These are phyloP conservation scores for Girardia tigrina DNA, from an alignment of 2,888 invertebrate species.

Conservation along the genomic window DNA sequence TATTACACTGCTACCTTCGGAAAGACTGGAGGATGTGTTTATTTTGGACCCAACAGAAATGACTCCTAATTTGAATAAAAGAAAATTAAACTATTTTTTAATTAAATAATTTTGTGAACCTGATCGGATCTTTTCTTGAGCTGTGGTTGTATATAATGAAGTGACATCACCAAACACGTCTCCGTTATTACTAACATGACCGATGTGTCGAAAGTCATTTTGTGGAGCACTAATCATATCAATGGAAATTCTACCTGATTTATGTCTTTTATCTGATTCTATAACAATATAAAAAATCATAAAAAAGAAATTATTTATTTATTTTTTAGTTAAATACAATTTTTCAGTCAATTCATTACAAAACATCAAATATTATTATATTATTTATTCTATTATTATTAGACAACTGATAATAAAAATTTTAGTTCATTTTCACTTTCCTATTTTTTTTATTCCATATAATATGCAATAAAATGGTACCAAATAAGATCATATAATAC, in stretches of 20 bases:
- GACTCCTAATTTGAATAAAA: neutral
- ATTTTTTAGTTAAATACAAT: no score
- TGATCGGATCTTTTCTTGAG: neutral
- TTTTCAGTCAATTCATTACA: no score
- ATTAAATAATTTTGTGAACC: no score
- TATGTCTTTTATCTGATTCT: conserved; percentile 29
- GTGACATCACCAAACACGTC: conserved; percentile 87
- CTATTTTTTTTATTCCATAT: no score
- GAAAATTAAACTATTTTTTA: no score
- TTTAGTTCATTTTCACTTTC: no score
- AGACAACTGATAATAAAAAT: no score
- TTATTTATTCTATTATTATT: no score
- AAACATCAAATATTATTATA: no score
- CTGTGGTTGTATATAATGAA: conserved; percentile 40
- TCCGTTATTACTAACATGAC: conserved; percentile 87
- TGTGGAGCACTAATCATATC: conserved; percentile 57
- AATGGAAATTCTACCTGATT: conserved; percentile 21
- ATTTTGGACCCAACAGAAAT: neutral
- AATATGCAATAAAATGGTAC: no score
- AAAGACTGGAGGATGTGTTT: neutral
- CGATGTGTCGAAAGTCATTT: conserved; percentile 85
- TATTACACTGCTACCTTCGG: neutral
- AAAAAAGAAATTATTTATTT: no score
- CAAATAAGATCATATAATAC: no score
- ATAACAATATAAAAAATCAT: neutral